Percentiles rank a stretch among this genome's conserved stretches.
phyloP scores from a whole-genome alignment of 2,888 invertebrate genomes.

The Helobdella robusta region DNA sequence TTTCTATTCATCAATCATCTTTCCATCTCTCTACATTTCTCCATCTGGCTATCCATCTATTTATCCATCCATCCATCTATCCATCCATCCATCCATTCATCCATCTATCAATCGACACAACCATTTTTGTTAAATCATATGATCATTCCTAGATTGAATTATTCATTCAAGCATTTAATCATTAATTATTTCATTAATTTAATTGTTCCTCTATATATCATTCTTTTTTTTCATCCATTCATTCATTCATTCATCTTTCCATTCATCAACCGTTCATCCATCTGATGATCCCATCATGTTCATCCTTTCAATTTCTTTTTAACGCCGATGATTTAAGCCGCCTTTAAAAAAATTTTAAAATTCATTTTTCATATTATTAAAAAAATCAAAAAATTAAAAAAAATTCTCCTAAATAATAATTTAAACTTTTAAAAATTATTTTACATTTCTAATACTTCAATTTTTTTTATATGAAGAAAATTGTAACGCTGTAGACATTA shows the following conservation, averaged over 20 bases:
- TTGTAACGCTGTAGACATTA: no score
- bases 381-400: no score
- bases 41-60: constrained; percentile 1
- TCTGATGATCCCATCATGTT: neutral
- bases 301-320: neutral
- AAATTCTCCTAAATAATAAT: no score
- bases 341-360: no score
- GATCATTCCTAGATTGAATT: no score
- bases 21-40: neutral
- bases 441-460: no score
- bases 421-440: no score
- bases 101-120: neutral
- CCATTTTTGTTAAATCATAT: no score
- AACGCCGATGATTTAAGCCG: no score
- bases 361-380: no score
- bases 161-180: neutral
- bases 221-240: neutral
- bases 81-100: constrained; percentile 4
- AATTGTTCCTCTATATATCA: neutral
- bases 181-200: neutral
- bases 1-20: neutral
- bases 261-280: constrained; percentile 1
- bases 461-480: no score
- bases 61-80: constrained; percentile 3
- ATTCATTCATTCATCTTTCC: constrained; percentile 1